phyloP scores from a whole-genome alignment of 2,797 vertebrate species.

The Pyrrhura leucotis region DNA sequence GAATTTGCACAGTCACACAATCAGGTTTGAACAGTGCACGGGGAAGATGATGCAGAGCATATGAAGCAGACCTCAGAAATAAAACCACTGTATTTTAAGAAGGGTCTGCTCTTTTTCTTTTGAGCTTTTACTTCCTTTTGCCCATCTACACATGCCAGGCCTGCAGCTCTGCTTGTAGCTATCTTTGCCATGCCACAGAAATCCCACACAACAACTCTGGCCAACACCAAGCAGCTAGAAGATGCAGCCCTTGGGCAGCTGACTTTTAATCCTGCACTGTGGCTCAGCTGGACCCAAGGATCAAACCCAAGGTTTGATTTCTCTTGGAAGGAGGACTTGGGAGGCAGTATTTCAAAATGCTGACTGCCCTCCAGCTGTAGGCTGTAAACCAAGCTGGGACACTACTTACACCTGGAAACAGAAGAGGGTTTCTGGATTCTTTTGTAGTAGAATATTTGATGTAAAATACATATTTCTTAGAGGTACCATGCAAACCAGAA shows the following conservation, averaged over 20 bases:
- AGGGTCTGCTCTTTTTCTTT: background rate
- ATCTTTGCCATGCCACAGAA: background rate
- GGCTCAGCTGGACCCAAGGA: background rate
- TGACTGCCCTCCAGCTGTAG: background rate
- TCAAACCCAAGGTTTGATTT: background rate
- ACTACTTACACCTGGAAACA: background rate
- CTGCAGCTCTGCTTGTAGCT: background rate
- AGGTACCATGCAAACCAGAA: background rate
- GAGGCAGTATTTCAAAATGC: background rate
- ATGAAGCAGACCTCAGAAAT: background rate
- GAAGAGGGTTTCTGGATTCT: background rate
- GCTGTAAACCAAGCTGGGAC: background rate
- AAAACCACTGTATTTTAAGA: background rate
- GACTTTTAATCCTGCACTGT: rapidly evolving
- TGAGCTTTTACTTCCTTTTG: background rate
- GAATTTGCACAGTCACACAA: background rate
- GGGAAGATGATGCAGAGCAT: background rate
- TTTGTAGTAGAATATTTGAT: background rate
- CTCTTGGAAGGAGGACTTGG: background rate
- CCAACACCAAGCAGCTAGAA: background rate
- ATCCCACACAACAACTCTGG: rapidly evolving
- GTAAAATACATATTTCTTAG: background rate
- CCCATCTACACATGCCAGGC: background rate
- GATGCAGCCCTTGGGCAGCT: background rate
- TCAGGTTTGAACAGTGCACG: background rate